phyloP scores from a whole-genome alignment of 1,140 invertebrate genomes.

The Listronotus bonariensis region DNA sequence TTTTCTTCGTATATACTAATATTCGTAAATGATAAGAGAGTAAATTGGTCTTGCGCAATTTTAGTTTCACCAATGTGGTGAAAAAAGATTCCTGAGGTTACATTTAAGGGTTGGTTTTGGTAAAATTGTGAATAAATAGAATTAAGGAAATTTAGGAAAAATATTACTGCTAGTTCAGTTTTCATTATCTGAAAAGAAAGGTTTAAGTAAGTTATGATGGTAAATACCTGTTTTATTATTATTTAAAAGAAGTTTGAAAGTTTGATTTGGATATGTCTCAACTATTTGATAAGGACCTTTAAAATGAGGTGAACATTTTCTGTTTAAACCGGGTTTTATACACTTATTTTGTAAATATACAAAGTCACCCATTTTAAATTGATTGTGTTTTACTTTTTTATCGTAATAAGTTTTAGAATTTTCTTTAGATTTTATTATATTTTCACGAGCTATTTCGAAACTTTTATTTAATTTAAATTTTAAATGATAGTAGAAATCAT shows the following conservation, averaged over 20 bases:
- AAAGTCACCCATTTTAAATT: slow-evolving; percentile 36
- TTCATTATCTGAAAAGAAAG: slow-evolving; percentile 31
- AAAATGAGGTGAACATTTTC: slow-evolving; percentile 28
- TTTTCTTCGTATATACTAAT: no score
- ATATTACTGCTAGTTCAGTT: no score
- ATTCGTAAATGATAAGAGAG: no score
- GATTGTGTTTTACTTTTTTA: slow-evolving; percentile 29
- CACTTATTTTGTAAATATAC: no score
- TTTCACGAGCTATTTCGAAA: slow-evolving; percentile 47
- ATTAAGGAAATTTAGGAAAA: no score
- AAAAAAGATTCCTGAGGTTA: no score
- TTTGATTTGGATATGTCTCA: slow-evolving; percentile 31
- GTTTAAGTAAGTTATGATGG: slow-evolving; percentile 39
- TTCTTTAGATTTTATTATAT: slow-evolving; percentile 41
- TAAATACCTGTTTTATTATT: slow-evolving; percentile 34
- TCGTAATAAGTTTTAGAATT: slow-evolving; percentile 49
- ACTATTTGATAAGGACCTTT: slow-evolving; percentile 37
- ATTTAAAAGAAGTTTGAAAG: slow-evolving; percentile 21
- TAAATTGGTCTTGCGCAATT: no score
- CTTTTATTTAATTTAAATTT: slow-evolving; percentile 48
- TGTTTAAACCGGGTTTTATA: slow-evolving; percentile 22
- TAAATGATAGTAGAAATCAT: slow-evolving; percentile 45
- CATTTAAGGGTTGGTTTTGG: no score
- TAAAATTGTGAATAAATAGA: no score
- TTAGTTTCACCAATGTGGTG: no score